phyloP scores from a whole-genome alignment of 2,113 vertebrate genomes.

The Bubo bubo region DNA sequence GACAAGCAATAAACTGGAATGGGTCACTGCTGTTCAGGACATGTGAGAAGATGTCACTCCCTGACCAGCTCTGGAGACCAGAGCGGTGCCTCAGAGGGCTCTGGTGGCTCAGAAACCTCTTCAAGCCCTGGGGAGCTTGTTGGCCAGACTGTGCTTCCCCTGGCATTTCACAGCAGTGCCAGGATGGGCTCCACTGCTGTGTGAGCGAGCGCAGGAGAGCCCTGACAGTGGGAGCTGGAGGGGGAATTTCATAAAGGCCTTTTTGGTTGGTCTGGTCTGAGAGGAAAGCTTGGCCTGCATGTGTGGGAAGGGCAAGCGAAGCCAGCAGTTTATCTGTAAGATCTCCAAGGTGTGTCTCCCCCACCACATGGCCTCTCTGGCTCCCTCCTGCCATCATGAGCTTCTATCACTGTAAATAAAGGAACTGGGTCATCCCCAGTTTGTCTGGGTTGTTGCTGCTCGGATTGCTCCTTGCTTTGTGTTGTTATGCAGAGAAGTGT shows the following conservation, averaged over 20 bases:
- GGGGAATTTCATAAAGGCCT: neutral
- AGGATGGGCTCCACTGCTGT: neutral
- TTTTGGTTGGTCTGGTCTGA: neutral
- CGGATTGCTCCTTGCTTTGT: neutral
- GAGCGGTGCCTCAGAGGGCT: neutral
- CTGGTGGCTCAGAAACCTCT: neutral
- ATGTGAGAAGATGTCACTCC: neutral
- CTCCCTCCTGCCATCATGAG: neutral
- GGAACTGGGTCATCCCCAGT: neutral
- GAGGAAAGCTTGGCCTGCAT: rapidly evolving
- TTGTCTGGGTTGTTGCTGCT: neutral
- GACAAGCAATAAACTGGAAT: neutral
- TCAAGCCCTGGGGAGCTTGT: rapidly evolving
- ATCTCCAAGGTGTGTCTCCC: neutral
- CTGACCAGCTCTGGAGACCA: neutral
- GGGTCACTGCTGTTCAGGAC: neutral
- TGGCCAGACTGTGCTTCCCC: neutral
- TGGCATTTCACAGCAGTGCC: neutral
- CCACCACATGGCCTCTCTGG: neutral
- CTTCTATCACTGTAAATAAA: neutral
- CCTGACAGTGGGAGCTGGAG: neutral
- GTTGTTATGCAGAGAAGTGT: neutral
- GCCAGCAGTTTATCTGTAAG: neutral
- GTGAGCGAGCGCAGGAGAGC: neutral
- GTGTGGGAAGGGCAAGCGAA: neutral